Percentiles rank a stretch among this genome's conserved stretches.
phyloP scores from a whole-genome alignment of 2,888 invertebrate genomes.

The Linnaemya tessellans region DNA sequence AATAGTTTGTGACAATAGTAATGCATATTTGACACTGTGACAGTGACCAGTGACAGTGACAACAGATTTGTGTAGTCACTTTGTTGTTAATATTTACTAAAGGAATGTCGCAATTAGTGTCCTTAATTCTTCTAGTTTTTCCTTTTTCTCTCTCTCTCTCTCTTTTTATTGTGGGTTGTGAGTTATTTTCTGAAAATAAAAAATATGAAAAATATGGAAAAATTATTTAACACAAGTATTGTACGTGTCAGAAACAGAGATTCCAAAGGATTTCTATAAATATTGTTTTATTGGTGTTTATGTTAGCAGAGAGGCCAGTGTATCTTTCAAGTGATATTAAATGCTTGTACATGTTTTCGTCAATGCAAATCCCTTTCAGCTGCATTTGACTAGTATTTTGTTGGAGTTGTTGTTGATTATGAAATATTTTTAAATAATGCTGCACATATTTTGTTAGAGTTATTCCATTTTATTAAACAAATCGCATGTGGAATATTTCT shows the following conservation, averaged over 20 bases:
- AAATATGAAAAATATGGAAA: background rate
- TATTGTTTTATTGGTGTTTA: background rate
- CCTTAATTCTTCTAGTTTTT: slow-evolving; percentile 13
- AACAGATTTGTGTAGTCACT: no score
- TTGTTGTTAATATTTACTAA: slow-evolving; percentile 15
- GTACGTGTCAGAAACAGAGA: slow-evolving; percentile 39
- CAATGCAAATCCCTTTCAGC: background rate
- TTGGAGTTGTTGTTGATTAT: background rate
- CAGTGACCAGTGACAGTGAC: slow-evolving; percentile 51
- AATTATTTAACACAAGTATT: slow-evolving; percentile 4
- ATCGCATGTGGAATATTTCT: background rate
- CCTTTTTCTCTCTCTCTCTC: background rate
- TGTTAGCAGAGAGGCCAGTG: background rate
- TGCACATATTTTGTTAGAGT: background rate
- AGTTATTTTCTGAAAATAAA: slow-evolving; percentile 44
- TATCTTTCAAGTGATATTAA: background rate
- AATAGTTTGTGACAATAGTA: slow-evolving; percentile 73
- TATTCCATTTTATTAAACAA: background rate
- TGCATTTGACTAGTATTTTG: background rate
- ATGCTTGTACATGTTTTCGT: background rate
- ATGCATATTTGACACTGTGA: slow-evolving; percentile 57
- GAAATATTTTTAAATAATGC: background rate
- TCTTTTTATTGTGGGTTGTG: slow-evolving; percentile 21
- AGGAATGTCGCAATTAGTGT: background rate
- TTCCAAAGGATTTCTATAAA: slow-evolving; percentile 36